phyloP scores from a whole-genome alignment of 2,113 vertebrate species.

The Grus americana region DNA sequence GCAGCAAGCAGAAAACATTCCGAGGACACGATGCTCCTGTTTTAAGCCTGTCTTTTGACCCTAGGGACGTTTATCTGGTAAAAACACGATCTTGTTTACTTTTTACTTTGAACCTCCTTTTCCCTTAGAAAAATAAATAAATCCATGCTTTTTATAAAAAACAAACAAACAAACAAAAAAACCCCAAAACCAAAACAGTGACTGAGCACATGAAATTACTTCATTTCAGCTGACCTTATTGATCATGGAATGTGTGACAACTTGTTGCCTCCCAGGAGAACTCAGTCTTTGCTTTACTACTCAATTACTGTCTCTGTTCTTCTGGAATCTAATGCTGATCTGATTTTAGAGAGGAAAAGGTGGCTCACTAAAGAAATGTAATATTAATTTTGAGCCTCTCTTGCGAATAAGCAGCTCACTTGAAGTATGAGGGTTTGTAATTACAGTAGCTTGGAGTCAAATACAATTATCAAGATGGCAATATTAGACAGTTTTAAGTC shows the following conservation, averaged over 20 bases:
- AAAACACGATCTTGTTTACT: neutral
- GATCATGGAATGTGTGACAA: neutral
- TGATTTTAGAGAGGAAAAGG: neutral
- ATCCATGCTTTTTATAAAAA: neutral
- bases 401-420: neutral
- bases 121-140: neutral
- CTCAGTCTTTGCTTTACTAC: neutral
- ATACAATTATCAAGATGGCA: neutral
- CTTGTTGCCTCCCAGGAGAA: neutral
- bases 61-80: slow-evolving; percentile 90
- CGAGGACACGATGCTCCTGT: slow-evolving; percentile 92
- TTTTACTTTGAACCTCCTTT: neutral
- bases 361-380: neutral
- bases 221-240: neutral
- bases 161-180: neutral
- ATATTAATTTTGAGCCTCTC: neutral
- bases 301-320: neutral
- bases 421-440: neutral
- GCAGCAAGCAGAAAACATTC: slow-evolving; percentile 92
- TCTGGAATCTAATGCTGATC: neutral
- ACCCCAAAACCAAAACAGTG: too few species aligned
- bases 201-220: neutral
- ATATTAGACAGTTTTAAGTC: neutral
- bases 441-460: neutral
- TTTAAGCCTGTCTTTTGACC: slow-evolving; percentile 92